These are phyloP conservation scores for Camelus dromedarius DNA, from an alignment of 2,113 vertebrate species.

Conservation along the genomic window DNA sequence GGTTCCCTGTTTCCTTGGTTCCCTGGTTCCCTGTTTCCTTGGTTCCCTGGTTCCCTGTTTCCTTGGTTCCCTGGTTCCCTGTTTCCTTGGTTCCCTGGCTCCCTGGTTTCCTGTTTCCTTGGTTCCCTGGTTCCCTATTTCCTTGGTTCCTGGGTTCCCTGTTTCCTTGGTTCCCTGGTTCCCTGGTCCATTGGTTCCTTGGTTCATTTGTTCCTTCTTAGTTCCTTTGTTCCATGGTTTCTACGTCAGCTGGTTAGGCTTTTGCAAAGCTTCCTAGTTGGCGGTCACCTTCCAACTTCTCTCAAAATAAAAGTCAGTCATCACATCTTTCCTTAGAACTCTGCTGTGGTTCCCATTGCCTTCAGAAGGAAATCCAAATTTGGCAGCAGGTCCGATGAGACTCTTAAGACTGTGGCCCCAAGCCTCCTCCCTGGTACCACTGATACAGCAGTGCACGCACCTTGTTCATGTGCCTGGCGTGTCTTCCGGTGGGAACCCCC, in stretches of 20 bases:
- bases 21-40: fast-evolving
- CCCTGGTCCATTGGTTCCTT: not conserved
- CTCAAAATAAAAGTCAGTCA: not conserved
- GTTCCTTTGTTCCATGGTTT: fast-evolving
- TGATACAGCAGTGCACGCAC: fast-evolving
- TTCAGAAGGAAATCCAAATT: not conserved
- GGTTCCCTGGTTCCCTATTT: not conserved
- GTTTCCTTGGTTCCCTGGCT: not conserved
- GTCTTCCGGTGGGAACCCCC: not conserved
- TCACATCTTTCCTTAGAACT: not conserved
- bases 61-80: fast-evolving
- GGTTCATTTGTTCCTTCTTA: not conserved
- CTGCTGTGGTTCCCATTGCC: not conserved
- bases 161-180: no score
- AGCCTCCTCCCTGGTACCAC: fast-evolving
- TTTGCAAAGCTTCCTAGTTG: not conserved
- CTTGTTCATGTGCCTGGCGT: fast-evolving
- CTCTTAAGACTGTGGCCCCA: not conserved
- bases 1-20: no score
- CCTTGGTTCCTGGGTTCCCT: fast-evolving
- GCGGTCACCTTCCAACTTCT: not conserved
- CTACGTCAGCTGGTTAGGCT: not conserved
- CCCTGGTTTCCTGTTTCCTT: not conserved
- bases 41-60: not conserved
- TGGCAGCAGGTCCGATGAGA: not conserved